phyloP scores from a whole-genome alignment of 2,888 invertebrate genomes.

The Pteria penguin region DNA sequence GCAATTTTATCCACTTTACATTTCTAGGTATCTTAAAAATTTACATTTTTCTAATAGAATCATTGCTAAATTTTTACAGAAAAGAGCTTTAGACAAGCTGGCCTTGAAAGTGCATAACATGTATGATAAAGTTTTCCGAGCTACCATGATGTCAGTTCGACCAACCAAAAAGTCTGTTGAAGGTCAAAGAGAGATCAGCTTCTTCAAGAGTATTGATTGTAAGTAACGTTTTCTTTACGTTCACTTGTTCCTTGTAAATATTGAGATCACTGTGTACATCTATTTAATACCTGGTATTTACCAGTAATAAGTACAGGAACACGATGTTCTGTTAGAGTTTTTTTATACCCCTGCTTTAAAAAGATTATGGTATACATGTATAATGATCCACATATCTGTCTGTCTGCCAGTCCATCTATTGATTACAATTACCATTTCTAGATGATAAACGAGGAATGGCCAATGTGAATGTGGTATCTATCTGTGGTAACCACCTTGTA shows the following conservation, averaged over 20 bases:
- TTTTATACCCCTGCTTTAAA: too few species aligned
- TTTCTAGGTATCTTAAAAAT: not conserved
- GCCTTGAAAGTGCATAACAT: slow-evolving; percentile 68
- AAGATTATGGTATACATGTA: too few species aligned
- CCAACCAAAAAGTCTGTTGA: slow-evolving; percentile 42
- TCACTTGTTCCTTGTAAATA: slow-evolving; percentile 4
- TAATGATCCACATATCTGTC: too few species aligned
- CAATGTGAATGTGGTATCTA: too few species aligned
- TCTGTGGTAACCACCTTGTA: too few species aligned
- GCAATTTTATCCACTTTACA: too few species aligned
- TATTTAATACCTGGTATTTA: too few species aligned
- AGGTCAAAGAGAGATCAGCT: slow-evolving; percentile 43
- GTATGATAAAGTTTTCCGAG: slow-evolving; percentile 75
- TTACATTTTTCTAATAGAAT: not conserved
- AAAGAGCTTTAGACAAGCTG: slow-evolving; percentile 74
- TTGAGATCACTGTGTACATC: slow-evolving; percentile 16
- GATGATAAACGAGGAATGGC: too few species aligned
- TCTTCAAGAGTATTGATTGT: slow-evolving; percentile 51
- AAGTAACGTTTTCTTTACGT: slow-evolving; percentile 3
- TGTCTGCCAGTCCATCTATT: too few species aligned
- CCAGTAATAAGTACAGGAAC: too few species aligned
- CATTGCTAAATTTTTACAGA: slow-evolving; percentile 68
- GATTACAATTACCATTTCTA: too few species aligned
- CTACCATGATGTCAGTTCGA: slow-evolving; percentile 75
- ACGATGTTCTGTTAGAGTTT: too few species aligned